Evolutionary conservation across 2,797 vertebrate genomes (phyloP).

Genomic region (Arnoldichthys spilopterus): DNA sequence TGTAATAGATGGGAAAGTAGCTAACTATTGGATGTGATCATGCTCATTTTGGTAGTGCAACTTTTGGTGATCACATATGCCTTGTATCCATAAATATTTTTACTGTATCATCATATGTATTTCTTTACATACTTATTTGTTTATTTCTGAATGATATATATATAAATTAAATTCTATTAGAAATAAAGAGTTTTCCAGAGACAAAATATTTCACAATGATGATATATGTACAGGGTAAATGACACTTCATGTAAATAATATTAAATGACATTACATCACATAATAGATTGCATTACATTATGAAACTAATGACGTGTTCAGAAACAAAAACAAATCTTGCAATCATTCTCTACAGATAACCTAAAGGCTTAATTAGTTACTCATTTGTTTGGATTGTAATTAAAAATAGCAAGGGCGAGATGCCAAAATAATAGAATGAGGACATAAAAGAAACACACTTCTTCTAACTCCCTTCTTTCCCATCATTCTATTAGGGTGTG

Average conservation of each 20-base stretch:
- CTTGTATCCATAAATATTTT: too few relatives aligned
- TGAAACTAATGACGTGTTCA: background rate
- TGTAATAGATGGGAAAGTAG: background rate
- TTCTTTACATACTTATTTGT: too few relatives aligned
- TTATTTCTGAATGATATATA: too few relatives aligned
- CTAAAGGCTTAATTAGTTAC: constrained; percentile 18
- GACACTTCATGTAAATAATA: background rate
- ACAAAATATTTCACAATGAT: too few relatives aligned
- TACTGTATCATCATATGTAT: too few relatives aligned
- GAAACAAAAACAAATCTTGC: constrained; percentile 5
- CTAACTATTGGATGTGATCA: background rate
- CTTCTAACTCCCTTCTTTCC: constrained; percentile 6
- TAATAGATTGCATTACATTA: background rate
- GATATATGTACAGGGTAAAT: background rate
- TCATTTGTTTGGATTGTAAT: constrained; percentile 6
- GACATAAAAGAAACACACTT: constrained; percentile 32
- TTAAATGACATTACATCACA: background rate
- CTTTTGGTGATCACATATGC: too few relatives aligned
- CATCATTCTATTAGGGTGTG: constrained; percentile 1
- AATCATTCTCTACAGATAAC: background rate
- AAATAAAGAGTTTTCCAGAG: too few relatives aligned
- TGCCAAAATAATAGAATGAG: constrained; percentile 13
- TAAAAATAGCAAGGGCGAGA: background rate
- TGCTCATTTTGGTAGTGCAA: background rate
- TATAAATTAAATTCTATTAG: too few relatives aligned